These are phyloP conservation scores for Lucilia sericata DNA, from an alignment of 1,140 invertebrate species.

Conservation along the genomic window DNA sequence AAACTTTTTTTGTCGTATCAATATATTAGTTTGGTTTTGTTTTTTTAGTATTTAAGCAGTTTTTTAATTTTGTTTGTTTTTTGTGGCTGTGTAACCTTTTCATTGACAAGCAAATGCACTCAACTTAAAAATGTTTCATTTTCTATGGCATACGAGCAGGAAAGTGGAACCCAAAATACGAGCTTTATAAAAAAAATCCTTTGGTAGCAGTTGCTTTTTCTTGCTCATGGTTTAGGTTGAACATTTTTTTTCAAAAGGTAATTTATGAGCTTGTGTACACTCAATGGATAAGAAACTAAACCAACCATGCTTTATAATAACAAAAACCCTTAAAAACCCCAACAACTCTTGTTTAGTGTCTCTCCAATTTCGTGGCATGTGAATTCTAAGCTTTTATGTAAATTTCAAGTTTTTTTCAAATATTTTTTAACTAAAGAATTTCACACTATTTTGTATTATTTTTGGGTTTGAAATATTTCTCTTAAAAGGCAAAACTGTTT, in stretches of 20 bases:
- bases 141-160: neutral
- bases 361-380: neutral
- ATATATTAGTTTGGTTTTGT: conserved; percentile 30
- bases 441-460: neutral
- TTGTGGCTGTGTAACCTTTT: conserved; percentile 43
- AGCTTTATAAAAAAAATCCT: neutral
- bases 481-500: neutral
- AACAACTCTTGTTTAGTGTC: neutral
- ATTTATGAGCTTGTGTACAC: conserved; percentile 34
- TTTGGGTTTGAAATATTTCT: conserved; percentile 1
- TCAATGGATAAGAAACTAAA: neutral
- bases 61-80: neutral
- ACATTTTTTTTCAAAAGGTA: conserved; percentile 28
- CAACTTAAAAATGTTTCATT: conserved; percentile 40
- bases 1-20: neutral
- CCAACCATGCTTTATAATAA: neutral
- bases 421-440: conserved; percentile 3
- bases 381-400: conserved; percentile 29
- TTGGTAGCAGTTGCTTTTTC: neutral
- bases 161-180: conserved; percentile 4
- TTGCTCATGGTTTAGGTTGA: neutral
- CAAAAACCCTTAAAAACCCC: neutral
- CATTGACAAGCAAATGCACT: conserved; percentile 50
- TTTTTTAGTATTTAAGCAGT: neutral
- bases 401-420: neutral